phyloP scores from a whole-genome alignment of 37 sponge, comb jelly and placozoan species.

The Geodia barretti region DNA sequence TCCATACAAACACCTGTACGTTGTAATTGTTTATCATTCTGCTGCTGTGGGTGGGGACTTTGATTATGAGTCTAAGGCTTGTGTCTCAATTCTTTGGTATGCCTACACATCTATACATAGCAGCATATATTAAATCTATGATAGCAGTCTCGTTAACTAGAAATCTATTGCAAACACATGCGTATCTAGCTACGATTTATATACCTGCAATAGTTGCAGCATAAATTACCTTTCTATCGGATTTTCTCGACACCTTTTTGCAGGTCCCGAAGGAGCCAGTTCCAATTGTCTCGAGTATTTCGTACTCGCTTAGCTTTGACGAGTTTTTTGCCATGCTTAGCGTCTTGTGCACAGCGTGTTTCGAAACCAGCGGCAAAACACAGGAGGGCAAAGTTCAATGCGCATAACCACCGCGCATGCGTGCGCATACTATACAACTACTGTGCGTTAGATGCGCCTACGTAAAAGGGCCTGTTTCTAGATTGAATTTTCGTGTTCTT shows the following conservation, averaged over 20 bases:
- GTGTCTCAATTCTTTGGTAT: background rate
- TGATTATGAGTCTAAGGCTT: no score
- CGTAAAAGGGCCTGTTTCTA: no score
- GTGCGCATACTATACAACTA: background rate
- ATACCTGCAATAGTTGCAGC: no score
- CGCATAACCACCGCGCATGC: background rate
- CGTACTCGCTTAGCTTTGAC: constrained; percentile 64
- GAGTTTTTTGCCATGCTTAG: constrained; percentile 32
- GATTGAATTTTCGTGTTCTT: no score
- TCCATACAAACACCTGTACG: constrained; percentile 87
- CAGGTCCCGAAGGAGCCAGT: constrained; percentile 78
- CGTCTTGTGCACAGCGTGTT: no score
- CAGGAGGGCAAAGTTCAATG: background rate
- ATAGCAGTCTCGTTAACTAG: no score
- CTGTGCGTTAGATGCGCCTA: no score
- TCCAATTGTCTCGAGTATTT: constrained; percentile 67
- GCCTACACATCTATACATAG: background rate
- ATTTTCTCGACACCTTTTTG: constrained; percentile 64
- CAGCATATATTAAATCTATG: no score
- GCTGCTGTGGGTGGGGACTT: no score
- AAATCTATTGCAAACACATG: no score
- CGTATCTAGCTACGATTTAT: no score
- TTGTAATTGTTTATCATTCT: no score
- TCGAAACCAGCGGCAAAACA: background rate
- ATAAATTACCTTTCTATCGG: constrained; percentile 64